Percentiles rank a stretch among this genome's conserved stretches.
phyloP scores from a whole-genome alignment of 1,140 invertebrate genomes.

The Elysia chlorotica region DNA sequence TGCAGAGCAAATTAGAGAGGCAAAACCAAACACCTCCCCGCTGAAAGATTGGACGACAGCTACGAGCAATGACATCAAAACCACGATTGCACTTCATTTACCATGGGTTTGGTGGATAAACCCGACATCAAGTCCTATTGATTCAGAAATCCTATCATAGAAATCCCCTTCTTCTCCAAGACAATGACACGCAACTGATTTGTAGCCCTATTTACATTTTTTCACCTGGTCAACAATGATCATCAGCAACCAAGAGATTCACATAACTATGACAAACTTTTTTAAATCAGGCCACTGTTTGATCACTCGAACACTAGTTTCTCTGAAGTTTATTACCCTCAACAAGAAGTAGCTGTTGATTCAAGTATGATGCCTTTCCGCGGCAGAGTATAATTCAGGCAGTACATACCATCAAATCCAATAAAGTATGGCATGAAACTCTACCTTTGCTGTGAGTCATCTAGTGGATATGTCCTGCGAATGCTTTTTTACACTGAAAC shows the following conservation, averaged over 20 bases:
- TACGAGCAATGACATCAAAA: background rate
- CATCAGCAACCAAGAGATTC: background rate
- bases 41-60: background rate
- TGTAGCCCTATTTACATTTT: background rate
- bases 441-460: background rate
- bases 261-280: background rate
- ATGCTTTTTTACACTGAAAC: constrained; percentile 11
- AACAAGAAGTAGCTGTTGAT: background rate
- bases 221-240: background rate
- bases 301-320: background rate
- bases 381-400: background rate
- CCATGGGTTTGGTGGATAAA: background rate
- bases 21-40: background rate
- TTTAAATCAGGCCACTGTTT: background rate
- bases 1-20: background rate
- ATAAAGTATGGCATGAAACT: constrained; percentile 7
- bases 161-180: background rate
- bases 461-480: background rate
- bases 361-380: background rate
- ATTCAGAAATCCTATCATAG: background rate
- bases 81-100: background rate
- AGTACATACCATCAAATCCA: constrained; percentile 1
- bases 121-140: background rate
- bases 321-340: background rate
- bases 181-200: background rate